These are phyloP conservation scores for Coregonus sp. DNA, from an alignment of 2,797 vertebrate species.

Conservation along the genomic window DNA sequence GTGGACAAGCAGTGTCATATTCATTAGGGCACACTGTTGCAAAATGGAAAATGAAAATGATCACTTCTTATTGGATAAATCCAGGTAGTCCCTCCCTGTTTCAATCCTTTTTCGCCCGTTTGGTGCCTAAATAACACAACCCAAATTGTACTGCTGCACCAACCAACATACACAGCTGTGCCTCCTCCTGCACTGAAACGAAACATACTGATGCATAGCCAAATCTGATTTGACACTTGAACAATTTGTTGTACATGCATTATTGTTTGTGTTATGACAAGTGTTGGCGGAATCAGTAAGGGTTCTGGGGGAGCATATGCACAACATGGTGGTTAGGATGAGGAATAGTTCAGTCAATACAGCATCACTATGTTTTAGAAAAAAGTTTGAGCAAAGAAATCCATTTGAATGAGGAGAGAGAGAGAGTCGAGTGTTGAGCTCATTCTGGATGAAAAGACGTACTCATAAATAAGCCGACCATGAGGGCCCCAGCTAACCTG, in stretches of 20 bases:
- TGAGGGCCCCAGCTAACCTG: not conserved
- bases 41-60: not conserved
- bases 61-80: not conserved
- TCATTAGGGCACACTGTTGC: not conserved
- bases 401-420: too few species aligned
- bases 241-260: not conserved
- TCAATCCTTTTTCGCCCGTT: not conserved
- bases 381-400: too few species aligned
- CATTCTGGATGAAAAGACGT: not conserved
- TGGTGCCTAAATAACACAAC: not conserved
- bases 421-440: too few species aligned
- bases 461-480: slow-evolving; percentile 2
- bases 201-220: not conserved
- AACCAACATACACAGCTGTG: not conserved
- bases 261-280: not conserved
- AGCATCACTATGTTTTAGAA: too few species aligned
- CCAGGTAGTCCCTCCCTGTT: not conserved
- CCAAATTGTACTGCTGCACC: not conserved
- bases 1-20: not conserved
- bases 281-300: not conserved
- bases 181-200: not conserved
- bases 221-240: not conserved
- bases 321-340: too few species aligned
- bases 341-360: too few species aligned
- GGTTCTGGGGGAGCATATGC: not conserved